These are phyloP conservation scores for Corythornis vintsioides DNA, from an alignment of 2,113 vertebrate species.

Conservation along the genomic window DNA sequence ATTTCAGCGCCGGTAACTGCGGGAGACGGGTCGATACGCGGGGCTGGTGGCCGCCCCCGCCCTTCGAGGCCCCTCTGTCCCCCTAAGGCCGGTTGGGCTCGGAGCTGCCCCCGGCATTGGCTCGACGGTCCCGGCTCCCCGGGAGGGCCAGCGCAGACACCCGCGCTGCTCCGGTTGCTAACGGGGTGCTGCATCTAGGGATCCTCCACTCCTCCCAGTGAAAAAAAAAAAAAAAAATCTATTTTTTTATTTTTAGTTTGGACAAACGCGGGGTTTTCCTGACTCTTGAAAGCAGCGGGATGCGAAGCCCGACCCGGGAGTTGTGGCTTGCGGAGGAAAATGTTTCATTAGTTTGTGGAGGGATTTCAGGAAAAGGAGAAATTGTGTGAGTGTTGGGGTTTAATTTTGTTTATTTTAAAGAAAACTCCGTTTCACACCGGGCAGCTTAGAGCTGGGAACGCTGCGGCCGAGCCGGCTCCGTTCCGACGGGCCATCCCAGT, in stretches of 20 bases:
- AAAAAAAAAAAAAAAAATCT: too few relatives aligned
- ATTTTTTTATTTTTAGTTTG: background rate
- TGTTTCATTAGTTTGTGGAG: rapidly evolving
- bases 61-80: too few relatives aligned
- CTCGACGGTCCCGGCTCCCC: background rate
- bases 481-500: background rate
- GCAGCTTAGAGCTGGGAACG: background rate
- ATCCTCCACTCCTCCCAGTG: background rate
- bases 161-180: background rate
- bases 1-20: background rate
- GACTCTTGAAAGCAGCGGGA: background rate
- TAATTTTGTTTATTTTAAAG: background rate
- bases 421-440: background rate
- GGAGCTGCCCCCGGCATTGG: background rate
- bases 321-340: background rate
- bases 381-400: background rate
- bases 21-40: background rate
- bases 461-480: background rate
- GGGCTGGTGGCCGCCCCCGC: background rate
- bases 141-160: background rate
- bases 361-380: background rate
- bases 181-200: background rate
- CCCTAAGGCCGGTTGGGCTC: background rate
- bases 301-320: background rate
- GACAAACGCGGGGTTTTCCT: background rate